Percentiles rank a stretch among this genome's conserved stretches.
Conservation (phyloP, 2,888 invertebrate species). For the Microdon myrmicae region DNA sequence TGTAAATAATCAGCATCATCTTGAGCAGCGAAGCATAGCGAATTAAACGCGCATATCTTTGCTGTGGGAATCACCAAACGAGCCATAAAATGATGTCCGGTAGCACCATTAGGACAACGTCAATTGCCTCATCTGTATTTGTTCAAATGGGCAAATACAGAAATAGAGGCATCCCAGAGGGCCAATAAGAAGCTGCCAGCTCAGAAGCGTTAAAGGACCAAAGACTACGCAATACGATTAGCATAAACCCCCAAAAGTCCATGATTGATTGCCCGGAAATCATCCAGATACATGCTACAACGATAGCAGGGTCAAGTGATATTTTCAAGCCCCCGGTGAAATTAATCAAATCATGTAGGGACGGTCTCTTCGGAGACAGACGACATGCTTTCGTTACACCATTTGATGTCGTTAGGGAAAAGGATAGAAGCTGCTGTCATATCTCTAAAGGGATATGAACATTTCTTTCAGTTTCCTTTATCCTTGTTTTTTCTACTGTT, state of each 20-base stretch:
- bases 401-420: background rate
- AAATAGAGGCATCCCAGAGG: background rate
- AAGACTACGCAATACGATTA: conserved; percentile 30
- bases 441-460: conserved; percentile 5
- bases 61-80: conserved; percentile 17
- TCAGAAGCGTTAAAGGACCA: conserved; percentile 26
- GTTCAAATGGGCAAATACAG: background rate
- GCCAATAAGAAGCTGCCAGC: background rate
- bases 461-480: conserved; percentile 1
- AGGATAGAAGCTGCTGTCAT: conserved; percentile 26
- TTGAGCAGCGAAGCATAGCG: background rate
- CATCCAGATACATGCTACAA: conserved; percentile 3
- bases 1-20: conserved; percentile 6
- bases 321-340: conserved; percentile 34
- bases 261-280: conserved; percentile 31
- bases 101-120: background rate
- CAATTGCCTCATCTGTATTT: background rate
- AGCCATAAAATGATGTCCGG: conserved; percentile 24
- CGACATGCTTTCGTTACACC: conserved; percentile 3
- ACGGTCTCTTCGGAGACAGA: conserved; percentile 12
- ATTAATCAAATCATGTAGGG: conserved; percentile 34
- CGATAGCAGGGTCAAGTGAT: background rate
- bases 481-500: no score
- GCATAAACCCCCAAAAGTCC: conserved; percentile 32
- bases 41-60: background rate